A percentile compares a stretch with the other conserved stretches of the same genome.
Conservation (phyloP, 2,113 vertebrate genomes). For the Halcyon malimbica region DNA sequence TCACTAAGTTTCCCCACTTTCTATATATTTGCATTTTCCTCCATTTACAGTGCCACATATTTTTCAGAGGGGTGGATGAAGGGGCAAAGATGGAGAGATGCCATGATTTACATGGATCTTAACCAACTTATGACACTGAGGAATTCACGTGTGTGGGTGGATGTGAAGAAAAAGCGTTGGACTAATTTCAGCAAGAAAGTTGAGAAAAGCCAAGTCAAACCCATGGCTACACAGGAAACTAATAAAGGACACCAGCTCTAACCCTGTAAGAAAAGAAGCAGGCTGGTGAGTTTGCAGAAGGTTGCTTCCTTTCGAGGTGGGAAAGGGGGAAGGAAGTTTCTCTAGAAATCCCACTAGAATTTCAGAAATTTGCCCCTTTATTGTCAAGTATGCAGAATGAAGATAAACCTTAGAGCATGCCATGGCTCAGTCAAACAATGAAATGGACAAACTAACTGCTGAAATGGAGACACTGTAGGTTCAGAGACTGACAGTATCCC, state of each 20-base stretch:
- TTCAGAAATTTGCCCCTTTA: background rate
- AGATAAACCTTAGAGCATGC: background rate
- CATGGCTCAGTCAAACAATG: background rate
- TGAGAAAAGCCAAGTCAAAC: constrained; percentile 30
- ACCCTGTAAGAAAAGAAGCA: background rate
- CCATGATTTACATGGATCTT: background rate
- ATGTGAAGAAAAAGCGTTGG: constrained; percentile 13
- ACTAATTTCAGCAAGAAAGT: constrained; percentile 4
- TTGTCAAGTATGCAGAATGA: background rate
- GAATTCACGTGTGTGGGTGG: background rate
- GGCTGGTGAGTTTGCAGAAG: background rate
- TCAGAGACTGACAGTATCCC: background rate
- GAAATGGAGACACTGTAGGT: background rate
- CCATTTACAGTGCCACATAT: background rate
- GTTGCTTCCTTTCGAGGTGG: background rate
- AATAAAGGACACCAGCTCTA: background rate
- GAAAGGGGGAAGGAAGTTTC: background rate
- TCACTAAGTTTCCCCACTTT: background rate
- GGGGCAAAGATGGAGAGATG: background rate
- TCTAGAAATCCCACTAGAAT: background rate
- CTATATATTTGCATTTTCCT: background rate
- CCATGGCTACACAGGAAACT: background rate
- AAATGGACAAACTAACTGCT: background rate
- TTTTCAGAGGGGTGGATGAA: background rate
- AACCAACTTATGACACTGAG: background rate